phyloP scores from a whole-genome alignment of 1,140 invertebrate genomes.

The Wiebesia pumilae region DNA sequence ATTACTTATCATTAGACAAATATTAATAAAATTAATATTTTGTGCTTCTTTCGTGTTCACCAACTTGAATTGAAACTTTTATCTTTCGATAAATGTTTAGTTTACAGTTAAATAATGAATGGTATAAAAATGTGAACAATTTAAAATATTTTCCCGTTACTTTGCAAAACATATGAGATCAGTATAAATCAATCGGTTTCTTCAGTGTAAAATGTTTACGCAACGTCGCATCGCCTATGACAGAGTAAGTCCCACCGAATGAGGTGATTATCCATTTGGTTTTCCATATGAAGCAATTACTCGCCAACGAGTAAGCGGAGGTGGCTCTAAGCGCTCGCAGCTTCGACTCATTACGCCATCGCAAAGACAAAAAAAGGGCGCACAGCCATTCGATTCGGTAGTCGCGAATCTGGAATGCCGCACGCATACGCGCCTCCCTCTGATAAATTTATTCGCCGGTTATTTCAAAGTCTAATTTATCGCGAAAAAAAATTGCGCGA shows the following conservation, averaged over 20 bases:
- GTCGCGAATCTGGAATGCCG: not conserved
- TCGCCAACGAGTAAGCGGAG: not conserved
- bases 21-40: not conserved
- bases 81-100: no score
- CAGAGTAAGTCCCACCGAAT: not conserved
- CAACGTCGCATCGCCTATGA: not conserved
- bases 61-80: no score
- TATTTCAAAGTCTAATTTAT: constrained; percentile 49
- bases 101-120: no score
- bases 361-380: not conserved
- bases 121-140: no score
- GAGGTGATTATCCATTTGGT: not conserved
- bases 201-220: not conserved
- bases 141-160: not conserved
- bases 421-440: not conserved
- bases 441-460: constrained; percentile 13
- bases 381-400: not conserved
- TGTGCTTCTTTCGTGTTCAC: no score
- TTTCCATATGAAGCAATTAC: not conserved
- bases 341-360: not conserved
- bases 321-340: not conserved
- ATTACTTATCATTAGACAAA: not conserved
- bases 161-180: not conserved
- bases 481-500: not conserved
- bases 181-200: not conserved